A percentile compares a stretch with the other conserved stretches of the same genome.
These are phyloP conservation scores for Cossypha polioptera DNA, from an alignment of 2,797 vertebrate species.

Conservation along the genomic window DNA sequence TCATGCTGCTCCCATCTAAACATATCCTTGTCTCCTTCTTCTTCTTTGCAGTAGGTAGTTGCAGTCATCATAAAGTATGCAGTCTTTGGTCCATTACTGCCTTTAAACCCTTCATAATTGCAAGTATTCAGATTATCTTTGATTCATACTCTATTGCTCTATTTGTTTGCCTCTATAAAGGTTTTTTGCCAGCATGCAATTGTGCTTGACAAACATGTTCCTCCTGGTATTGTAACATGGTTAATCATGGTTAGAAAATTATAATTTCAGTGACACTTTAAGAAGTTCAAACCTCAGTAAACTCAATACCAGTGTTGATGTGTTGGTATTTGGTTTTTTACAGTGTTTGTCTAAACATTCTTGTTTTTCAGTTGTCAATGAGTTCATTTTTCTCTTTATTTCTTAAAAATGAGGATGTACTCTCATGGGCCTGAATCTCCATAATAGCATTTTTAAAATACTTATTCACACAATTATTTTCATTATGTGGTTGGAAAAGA, in stretches of 20 bases:
- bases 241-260: conserved; percentile 42
- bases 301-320: conserved; percentile 11
- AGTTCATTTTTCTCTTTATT: conserved; percentile 17
- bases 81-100: not conserved
- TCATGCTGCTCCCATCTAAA: not conserved
- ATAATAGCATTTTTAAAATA: not conserved
- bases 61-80: not conserved
- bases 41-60: not conserved
- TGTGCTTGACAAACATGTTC: not conserved
- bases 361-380: conserved; percentile 27
- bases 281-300: conserved; percentile 50
- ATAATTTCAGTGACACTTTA: conserved; percentile 26
- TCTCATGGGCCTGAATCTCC: conserved; percentile 1
- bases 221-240: conserved; percentile 43
- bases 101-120: conserved; percentile 48
- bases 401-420: conserved; percentile 24
- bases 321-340: not conserved
- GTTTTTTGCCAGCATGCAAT: not conserved
- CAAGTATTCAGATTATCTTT: conserved; percentile 35
- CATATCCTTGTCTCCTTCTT: not conserved
- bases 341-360: not conserved
- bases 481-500: not conserved
- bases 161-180: not conserved
- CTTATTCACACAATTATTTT: not conserved
- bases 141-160: conserved; percentile 43